These are phyloP conservation scores for Gymnocheta viridis DNA, from an alignment of 2,888 invertebrate genomes.

Conservation along the genomic window DNA sequence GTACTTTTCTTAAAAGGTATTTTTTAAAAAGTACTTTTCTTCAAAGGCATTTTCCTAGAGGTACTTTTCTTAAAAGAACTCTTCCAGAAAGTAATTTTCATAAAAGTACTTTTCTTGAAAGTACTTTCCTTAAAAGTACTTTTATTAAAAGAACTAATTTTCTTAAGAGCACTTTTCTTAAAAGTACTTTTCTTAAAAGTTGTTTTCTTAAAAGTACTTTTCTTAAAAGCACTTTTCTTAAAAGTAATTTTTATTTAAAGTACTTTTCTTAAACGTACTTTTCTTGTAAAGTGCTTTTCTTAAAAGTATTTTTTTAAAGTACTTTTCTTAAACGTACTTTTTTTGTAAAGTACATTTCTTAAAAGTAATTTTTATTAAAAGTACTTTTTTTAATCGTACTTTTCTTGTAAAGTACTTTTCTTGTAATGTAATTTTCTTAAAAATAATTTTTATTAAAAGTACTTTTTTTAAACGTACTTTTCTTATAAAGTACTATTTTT, in stretches of 20 bases:
- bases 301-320: not conserved
- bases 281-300: not conserved
- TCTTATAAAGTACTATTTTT: not conserved
- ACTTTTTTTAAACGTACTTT: not conserved
- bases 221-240: not conserved
- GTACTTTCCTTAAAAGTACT: too few relatives aligned
- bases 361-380: not conserved
- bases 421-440: not conserved
- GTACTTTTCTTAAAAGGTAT: too few relatives aligned
- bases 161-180: not conserved
- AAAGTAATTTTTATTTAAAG: not conserved
- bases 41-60: too few relatives aligned
- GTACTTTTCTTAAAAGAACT: too few relatives aligned
- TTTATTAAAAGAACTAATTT: too few relatives aligned
- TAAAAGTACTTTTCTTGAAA: too few relatives aligned
- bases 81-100: too few relatives aligned
- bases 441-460: not conserved
- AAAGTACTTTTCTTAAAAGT: too few relatives aligned
- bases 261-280: not conserved
- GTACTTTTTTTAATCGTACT: not conserved
- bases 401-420: not conserved
- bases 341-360: not conserved
- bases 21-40: too few relatives aligned
- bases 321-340: not conserved
- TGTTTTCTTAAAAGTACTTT: not conserved